phyloP scores from a whole-genome alignment of 1,140 invertebrate genomes.

The Lepidurus packardi region DNA sequence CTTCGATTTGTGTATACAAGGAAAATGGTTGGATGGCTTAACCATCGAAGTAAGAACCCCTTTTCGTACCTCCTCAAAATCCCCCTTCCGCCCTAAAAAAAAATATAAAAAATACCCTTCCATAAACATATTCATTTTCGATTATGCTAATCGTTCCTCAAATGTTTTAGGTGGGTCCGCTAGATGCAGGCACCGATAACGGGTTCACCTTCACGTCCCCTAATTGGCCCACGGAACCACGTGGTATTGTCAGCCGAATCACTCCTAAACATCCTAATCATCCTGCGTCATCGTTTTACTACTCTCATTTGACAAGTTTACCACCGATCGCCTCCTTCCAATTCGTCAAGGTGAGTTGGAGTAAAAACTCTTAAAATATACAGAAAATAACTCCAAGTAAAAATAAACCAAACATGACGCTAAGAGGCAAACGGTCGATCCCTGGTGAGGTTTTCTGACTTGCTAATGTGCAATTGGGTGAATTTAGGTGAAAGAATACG shows the following conservation, averaged over 20 bases:
- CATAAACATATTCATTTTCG: slow-evolving; percentile 23
- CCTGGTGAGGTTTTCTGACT: neutral
- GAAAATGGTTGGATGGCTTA: slow-evolving; percentile 88
- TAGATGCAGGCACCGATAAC: slow-evolving; percentile 95
- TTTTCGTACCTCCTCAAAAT: neutral
- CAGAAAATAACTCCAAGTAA: neutral
- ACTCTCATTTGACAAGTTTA: slow-evolving; percentile 74
- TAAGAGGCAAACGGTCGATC: neutral
- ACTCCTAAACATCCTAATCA: slow-evolving; percentile 85
- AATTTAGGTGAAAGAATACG: slow-evolving; percentile 73
- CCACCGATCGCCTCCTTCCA: slow-evolving; percentile 85
- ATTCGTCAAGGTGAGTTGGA: slow-evolving; percentile 68
- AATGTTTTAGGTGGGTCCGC: slow-evolving; percentile 68
- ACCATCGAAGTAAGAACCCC: slow-evolving; percentile 68
- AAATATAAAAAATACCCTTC: neutral
- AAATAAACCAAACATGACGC: neutral
- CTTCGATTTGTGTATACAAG: slow-evolving; percentile 85
- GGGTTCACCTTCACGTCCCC: slow-evolving; percentile 94
- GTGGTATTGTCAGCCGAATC: slow-evolving; percentile 81
- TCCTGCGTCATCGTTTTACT: slow-evolving; percentile 90
- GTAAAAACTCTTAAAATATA: slow-evolving; percentile 9
- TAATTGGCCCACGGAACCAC: slow-evolving; percentile 85
- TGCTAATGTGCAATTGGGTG: neutral
- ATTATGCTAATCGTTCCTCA: slow-evolving; percentile 21
- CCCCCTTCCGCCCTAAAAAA: neutral